phyloP scores from a whole-genome alignment of 2,797 vertebrate genomes.

The Selene dorsalis region DNA sequence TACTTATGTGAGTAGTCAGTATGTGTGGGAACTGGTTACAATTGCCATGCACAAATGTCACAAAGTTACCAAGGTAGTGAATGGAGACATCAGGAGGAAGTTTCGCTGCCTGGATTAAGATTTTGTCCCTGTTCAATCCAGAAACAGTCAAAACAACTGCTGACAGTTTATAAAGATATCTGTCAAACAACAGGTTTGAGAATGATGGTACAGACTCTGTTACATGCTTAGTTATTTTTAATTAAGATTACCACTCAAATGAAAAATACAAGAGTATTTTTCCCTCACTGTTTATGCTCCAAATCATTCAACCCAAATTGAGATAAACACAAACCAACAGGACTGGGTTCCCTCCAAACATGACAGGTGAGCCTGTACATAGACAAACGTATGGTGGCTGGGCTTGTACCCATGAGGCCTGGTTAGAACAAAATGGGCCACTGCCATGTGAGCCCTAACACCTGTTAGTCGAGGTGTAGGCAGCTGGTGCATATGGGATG shows the following conservation, averaged over 20 bases:
- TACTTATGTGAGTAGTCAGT: constrained; percentile 57
- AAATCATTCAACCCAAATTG: background rate
- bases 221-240: background rate
- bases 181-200: background rate
- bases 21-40: constrained; percentile 38
- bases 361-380: background rate
- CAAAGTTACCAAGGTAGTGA: constrained; percentile 36
- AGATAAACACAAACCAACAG: background rate
- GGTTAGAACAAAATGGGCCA: background rate
- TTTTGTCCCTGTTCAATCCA: constrained; percentile 1
- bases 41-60: constrained; percentile 38
- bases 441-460: background rate
- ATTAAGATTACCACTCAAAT: background rate
- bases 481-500: background rate
- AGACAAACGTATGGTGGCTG: background rate
- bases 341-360: background rate
- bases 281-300: background rate
- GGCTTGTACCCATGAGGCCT: background rate
- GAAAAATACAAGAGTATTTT: background rate
- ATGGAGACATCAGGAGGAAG: constrained; percentile 25
- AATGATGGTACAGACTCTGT: background rate
- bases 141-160: constrained; percentile 3
- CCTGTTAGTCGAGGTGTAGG: constrained; percentile 1
- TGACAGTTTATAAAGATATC: background rate
- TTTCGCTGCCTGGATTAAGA: background rate